These are phyloP conservation scores for Asarcornis scutulata DNA, from an alignment of 2,113 vertebrate genomes.

Conservation along the genomic window DNA sequence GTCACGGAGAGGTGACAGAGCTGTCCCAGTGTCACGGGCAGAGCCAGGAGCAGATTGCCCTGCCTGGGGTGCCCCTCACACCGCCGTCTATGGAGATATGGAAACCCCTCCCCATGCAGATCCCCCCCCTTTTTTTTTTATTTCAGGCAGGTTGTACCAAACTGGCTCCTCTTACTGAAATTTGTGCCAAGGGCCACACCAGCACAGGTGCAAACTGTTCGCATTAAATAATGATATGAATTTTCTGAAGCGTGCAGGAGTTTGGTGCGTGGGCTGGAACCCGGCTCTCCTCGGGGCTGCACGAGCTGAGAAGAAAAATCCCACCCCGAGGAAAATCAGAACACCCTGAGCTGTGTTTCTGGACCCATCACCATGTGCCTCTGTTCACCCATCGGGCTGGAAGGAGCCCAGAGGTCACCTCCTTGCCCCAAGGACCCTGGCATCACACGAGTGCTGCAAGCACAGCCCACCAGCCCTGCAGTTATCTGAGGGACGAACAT, in stretches of 20 bases:
- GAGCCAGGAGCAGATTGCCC: neutral
- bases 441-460: neutral
- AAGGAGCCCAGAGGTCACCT: neutral
- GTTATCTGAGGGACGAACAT: neutral
- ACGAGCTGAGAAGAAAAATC: neutral
- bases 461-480: neutral
- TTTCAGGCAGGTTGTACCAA: neutral
- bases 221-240: rapidly evolving
- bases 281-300: neutral
- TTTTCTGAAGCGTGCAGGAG: rapidly evolving
- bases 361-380: rapidly evolving
- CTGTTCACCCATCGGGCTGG: neutral
- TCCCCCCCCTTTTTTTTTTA: rapidly evolving
- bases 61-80: neutral
- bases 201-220: neutral
- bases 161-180: neutral
- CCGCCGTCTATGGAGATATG: neutral
- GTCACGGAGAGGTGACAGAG: neutral
- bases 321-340: rapidly evolving
- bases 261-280: rapidly evolving
- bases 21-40: rapidly evolving
- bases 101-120: neutral
- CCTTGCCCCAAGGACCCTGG: rapidly evolving
- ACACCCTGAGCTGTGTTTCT: neutral
- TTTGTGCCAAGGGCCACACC: rapidly evolving